These are phyloP conservation scores for Lateolabrax maculatus DNA, from an alignment of 2,797 vertebrate genomes.

Conservation along the genomic window DNA sequence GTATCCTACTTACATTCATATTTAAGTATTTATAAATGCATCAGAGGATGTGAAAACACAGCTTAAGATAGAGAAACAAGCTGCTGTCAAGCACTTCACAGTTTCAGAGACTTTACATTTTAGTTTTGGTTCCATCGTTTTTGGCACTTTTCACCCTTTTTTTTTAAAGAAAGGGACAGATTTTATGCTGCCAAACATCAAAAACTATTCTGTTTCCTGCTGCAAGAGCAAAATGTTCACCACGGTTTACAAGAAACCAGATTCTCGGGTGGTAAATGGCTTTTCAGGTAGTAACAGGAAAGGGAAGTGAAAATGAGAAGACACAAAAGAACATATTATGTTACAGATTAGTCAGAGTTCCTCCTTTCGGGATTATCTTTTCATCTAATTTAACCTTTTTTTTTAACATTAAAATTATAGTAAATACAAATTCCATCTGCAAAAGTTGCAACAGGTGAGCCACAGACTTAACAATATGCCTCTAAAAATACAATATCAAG, in stretches of 20 bases:
- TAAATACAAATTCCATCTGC: background rate
- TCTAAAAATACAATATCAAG: background rate
- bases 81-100: background rate
- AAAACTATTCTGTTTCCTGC: background rate
- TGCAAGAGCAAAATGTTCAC: slow-evolving; percentile 12
- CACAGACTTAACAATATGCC: background rate
- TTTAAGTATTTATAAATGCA: background rate
- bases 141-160: background rate
- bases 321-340: background rate
- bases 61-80: background rate
- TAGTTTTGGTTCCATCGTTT: background rate
- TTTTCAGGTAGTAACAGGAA: slow-evolving; percentile 7
- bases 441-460: background rate
- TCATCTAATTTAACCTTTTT: background rate
- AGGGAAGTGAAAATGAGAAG: background rate
- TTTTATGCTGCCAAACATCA: background rate
- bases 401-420: background rate
- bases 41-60: background rate
- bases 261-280: background rate
- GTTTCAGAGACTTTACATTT: background rate
- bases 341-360: background rate
- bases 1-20: background rate
- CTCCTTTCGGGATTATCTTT: background rate
- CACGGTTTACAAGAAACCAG: slow-evolving; percentile 29
- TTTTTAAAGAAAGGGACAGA: too few species aligned